Base-by-base conservation (phyloP, 2,888 invertebrate genomes). In the Auanema sp. region DNA sequence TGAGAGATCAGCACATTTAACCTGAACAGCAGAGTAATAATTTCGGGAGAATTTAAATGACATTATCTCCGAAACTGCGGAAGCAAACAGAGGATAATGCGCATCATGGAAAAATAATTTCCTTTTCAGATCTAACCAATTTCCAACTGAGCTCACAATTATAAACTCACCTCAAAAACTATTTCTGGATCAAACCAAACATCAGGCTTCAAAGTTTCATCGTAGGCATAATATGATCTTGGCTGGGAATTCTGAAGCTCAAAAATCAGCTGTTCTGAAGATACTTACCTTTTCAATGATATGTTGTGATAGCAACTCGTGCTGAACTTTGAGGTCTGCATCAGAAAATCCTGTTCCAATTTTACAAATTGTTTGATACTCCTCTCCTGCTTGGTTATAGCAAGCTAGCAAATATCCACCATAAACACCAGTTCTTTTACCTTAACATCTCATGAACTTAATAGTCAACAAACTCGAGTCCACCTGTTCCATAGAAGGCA, bases 381-480 rank as follows among this genome's bases (percentile, higher is more conserved):
- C 90, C 82, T 98, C 97, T 80, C 89, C 89, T 59, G 90, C 90
- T 12, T 89, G 89, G 84, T 97, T 94, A 84, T 93, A 92, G 84
- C 93, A 94, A 0, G 92, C 97, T 58, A 98, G 87, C 64, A 98
- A 88, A 85, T 95, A 98, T 10, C 97, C 97, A 12, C 98, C 98
- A 84, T 91, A 96, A 12, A 88, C 89, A 1, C 96, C 96, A 0
- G 93, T 91, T 52, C 98, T 88, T 85, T 92, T 92, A 16, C 98
- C 98, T 63, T 40, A 40, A 63, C 43, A 33, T 47, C 47, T 18
- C 47, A 47, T 3, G 16, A 3, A 5, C 5, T 10, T 6, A 10
- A 5, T 21, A 47, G 6, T 47, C 16, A 47, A 21, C 43, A 43
- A 43, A 40, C 8, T 18, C 25, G 52, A 5, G 16, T 53, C n/a